Base-by-base conservation (phyloP, 2,888 invertebrate species). In the Malachius bipustulatus region DNA sequence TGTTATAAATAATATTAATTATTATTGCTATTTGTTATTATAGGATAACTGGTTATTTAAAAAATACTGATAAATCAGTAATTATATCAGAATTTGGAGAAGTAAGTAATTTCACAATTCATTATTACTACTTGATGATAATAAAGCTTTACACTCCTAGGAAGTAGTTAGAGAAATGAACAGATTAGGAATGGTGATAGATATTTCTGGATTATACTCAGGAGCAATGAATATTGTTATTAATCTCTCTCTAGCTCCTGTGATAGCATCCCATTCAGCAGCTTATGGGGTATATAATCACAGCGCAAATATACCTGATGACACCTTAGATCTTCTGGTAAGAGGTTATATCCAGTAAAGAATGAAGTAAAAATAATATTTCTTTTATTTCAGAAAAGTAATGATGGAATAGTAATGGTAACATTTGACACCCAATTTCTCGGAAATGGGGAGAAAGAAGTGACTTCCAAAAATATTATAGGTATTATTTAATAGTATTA, bases 131-230 rank as follows among this genome's bases (percentile, higher is more conserved):
- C n/a, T n/a, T n/a, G n/a, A n/a, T n/a, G n/a, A n/a, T n/a, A n/a
- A n/a, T n/a, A n/a, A n/a, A n/a, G n/a, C n/a, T n/a, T n/a, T n/a
- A n/a, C n/a, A n/a, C n/a, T n/a, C n/a, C n/a, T n/a, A n/a, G n/a
- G n/a, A n/a, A 3, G 15, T 12, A 4, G 14, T 37, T 11, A 16
- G 16, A 4, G 34, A 34, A 27, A 37, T 37, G 37, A 37, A 37
- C 11, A 33, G 11, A 3, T 15, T 37, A 13, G 37, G 37, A 9
- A 37, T 37, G 34, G 34, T 37, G 27, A 37, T 37, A 4, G 37
- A 37, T 14, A 27, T 34, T 10, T 26, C 32, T 12, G 30, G 31
- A 9, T 24, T 37, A 9, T 9, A 14, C 2, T 3, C n/a, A 16
- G 2, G 12, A 14, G 11, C 11, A 1, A 32, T 19, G 26, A 6